Percentiles rank a stretch among this genome's conserved stretches.
phyloP scores from a whole-genome alignment of 1,140 invertebrate species.

The Megalonaias nervosa region DNA sequence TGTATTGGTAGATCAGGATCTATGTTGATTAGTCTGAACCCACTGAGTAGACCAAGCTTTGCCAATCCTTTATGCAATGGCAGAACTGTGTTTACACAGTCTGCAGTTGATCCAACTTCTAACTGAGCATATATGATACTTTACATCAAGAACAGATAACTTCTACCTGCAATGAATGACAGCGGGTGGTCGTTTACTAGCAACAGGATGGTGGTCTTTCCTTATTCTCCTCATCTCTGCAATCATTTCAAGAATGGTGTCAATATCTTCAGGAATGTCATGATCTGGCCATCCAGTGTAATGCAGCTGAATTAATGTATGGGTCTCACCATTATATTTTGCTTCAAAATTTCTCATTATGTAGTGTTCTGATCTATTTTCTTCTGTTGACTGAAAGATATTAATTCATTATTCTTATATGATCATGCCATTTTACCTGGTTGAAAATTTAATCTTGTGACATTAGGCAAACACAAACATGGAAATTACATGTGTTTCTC shows the following conservation, averaged over 20 bases:
- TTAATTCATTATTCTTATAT: not conserved
- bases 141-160: not conserved
- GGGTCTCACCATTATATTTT: not conserved
- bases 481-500: too few relatives aligned
- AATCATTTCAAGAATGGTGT: conserved; percentile 36
- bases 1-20: too few relatives aligned
- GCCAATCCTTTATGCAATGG: not conserved
- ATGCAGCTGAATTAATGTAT: conserved; percentile 26
- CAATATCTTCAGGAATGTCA: conserved; percentile 35
- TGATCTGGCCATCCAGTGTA: conserved; percentile 36
- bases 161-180: conserved; percentile 35
- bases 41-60: not conserved
- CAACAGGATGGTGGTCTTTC: not conserved
- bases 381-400: conserved; percentile 8
- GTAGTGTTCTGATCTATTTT: conserved; percentile 21
- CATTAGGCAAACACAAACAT: too few relatives aligned
- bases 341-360: conserved; percentile 3
- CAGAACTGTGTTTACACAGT: not conserved
- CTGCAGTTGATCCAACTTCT: not conserved
- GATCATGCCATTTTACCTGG: too few relatives aligned
- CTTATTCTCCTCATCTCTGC: conserved; percentile 34
- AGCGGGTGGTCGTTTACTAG: not conserved
- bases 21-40: too few relatives aligned
- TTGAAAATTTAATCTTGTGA: too few relatives aligned
- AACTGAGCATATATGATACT: not conserved